Evolutionary conservation across 2,113 vertebrate species (phyloP), one percentile per base, ranked within the genome.

Genomic region (Petrocephalus microphthalmus): DNA sequence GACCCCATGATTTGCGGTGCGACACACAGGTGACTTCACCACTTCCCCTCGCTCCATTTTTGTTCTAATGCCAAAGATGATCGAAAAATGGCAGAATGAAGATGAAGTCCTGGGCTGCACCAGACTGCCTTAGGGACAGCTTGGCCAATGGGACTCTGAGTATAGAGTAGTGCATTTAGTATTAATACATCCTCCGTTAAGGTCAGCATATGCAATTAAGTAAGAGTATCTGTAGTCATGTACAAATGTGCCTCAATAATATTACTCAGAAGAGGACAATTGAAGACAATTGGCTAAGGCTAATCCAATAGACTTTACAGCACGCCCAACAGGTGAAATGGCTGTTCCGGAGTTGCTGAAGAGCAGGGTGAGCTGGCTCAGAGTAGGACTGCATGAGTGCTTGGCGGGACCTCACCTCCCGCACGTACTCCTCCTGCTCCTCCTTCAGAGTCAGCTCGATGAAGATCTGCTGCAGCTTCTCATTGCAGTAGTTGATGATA

Each of bases 401-500:
- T 2, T 37, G 67, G 51, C 20, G 13, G 47, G 10, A 2, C 0
- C 91, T 93, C 93, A 97, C 98, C 97, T 99, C 98, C 92, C 98
- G 94, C 89, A 99, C 89, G 89, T 99, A 99, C 33, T 99, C 98
- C 90, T 99, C 98, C 93, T 99, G 98, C 90, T 99, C 98, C 91
- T 99, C 98, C 20, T 97, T 97, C 87, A 99, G 94, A 4, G 98
- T 99, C 4, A 99, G 95, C 90, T 99, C 98, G 51, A 99, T 99
- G 96, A 99, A 99, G 94, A 99, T 99, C 93, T 99, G 98, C 92
- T 99, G 98, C 89, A 99, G 91, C 92, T 99, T 99, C 94, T 99
- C 98, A 37, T 99, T 99, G 92, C 98, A 99, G 91, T 99, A 99
- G 94, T 99, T 99, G 93, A 99, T 99, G 92, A 99, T 99, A 92